These are phyloP conservation scores for Sicus ferrugineus DNA, from an alignment of 2,888 invertebrate genomes.

Conservation along the genomic window DNA sequence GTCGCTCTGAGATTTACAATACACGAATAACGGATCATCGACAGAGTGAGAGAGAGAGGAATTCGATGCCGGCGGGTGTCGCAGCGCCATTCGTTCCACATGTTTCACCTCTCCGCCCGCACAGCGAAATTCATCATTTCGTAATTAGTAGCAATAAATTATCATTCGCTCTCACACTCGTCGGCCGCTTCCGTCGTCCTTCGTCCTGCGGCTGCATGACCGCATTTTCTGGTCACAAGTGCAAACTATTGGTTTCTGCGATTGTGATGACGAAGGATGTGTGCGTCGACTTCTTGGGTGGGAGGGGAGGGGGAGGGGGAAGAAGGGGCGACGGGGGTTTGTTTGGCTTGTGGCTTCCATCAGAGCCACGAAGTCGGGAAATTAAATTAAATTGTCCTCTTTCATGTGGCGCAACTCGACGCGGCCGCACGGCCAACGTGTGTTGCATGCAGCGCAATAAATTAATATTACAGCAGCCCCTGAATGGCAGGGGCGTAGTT, in stretches of 20 bases:
- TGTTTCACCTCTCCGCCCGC: conserved; percentile 35
- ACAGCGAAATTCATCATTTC: conserved; percentile 59
- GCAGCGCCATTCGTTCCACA: conserved; percentile 27
- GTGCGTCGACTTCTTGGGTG: no score
- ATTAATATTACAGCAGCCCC: conserved; percentile 41
- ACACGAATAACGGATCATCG: no score
- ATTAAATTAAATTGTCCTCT: conserved; percentile 62
- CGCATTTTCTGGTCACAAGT: conserved; percentile 50
- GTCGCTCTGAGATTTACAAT: neutral
- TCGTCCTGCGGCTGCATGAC: conserved; percentile 33
- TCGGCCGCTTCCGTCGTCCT: neutral
- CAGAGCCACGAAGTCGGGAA: conserved; percentile 44
- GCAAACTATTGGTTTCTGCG: conserved; percentile 50
- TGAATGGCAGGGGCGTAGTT: no score
- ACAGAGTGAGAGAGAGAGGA: no score
- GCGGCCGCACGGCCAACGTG: neutral
- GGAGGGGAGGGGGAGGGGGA: no score
- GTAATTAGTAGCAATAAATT: conserved; percentile 61
- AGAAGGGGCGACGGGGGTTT: no score
- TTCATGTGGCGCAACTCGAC: conserved; percentile 50
- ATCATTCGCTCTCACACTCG: conserved; percentile 40
- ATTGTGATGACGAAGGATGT: neutral
- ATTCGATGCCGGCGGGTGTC: no score
- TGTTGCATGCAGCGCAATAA: conserved; percentile 34
- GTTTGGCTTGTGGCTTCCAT: conserved; percentile 27